phyloP scores from a whole-genome alignment of 2,113 vertebrate species.

The Plectropomus leopardus region DNA sequence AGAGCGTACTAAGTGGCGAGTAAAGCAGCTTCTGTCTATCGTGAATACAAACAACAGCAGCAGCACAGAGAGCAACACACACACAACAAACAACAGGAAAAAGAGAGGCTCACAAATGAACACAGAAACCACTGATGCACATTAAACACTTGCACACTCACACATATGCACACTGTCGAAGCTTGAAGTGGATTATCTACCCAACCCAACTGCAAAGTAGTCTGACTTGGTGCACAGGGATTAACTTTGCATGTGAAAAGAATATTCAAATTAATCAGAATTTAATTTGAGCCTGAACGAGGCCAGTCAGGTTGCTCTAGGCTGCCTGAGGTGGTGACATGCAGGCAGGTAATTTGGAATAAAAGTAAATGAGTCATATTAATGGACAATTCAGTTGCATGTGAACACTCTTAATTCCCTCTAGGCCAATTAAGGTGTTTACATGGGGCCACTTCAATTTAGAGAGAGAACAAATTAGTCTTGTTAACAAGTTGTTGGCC shows the following conservation, averaged over 20 bases:
- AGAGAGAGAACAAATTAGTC: slow-evolving; percentile 52
- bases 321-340: slow-evolving; percentile 34
- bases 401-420: slow-evolving; percentile 59
- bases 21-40: slow-evolving; percentile 36
- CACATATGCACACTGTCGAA: slow-evolving; percentile 30
- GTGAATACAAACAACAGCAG: slow-evolving; percentile 49
- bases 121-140: slow-evolving; percentile 41
- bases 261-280: slow-evolving; percentile 59
- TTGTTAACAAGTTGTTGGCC: slow-evolving; percentile 44
- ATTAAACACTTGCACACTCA: slow-evolving; percentile 42
- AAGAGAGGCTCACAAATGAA: slow-evolving; percentile 33
- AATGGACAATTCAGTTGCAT: slow-evolving; percentile 57
- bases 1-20: slow-evolving; percentile 52
- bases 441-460: slow-evolving; percentile 51
- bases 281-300: slow-evolving; percentile 51
- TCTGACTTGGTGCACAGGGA: slow-evolving; percentile 56
- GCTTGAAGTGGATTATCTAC: slow-evolving; percentile 64
- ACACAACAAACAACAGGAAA: slow-evolving; percentile 15
- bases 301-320: slow-evolving; percentile 39
- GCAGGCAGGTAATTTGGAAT: slow-evolving; percentile 61
- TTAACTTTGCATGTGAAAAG: slow-evolving; percentile 49
- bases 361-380: slow-evolving; percentile 62
- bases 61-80: slow-evolving; percentile 17
- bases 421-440: slow-evolving; percentile 60
- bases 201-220: slow-evolving; percentile 50